Percentiles rank a stretch among this genome's conserved stretches.
Evolutionary conservation across 1,140 invertebrate species (phyloP).

Genomic region (Drosophila ambigua): DNA sequence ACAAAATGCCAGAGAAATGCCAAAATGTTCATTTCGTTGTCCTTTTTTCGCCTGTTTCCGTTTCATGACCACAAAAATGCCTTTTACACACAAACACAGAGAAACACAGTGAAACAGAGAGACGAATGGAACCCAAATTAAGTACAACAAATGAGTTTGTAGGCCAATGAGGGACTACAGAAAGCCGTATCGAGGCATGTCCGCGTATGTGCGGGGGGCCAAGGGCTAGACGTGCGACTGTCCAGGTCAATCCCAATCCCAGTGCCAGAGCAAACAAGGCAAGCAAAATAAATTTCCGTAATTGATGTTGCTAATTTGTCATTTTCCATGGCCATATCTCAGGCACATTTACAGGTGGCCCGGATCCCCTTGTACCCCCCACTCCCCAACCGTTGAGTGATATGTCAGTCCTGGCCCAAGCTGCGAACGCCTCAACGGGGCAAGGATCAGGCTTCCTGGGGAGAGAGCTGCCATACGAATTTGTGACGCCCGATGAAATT

Average conservation of each 20-base stretch:
- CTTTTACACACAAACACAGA: constrained; percentile 15
- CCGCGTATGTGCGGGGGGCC: neutral
- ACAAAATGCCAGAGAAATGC: constrained; percentile 18
- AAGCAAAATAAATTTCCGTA: constrained; percentile 78
- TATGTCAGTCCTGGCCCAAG: constrained; percentile 43
- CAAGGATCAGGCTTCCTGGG: constrained; percentile 13
- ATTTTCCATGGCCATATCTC: constrained; percentile 72
- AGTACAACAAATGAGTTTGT: constrained; percentile 78
- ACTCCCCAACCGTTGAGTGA: constrained; percentile 43
- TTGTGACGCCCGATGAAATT: constrained; percentile 51
- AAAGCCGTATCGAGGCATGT: too few species aligned
- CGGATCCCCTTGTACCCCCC: constrained; percentile 5
- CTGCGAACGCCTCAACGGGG: neutral
- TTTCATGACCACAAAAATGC: constrained; percentile 54
- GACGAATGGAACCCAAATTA: constrained; percentile 62
- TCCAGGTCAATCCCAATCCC: constrained; percentile 37
- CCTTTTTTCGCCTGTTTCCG: constrained; percentile 54
- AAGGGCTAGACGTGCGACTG: constrained; percentile 1
- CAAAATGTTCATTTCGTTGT: constrained; percentile 63
- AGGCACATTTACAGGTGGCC: constrained; percentile 72
- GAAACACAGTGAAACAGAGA: neutral
- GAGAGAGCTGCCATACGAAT: constrained; percentile 8
- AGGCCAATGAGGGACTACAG: constrained; percentile 19
- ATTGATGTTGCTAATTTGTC: constrained; percentile 81
- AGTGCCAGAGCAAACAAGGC: constrained; percentile 60